These are phyloP conservation scores for Callospermophilus lateralis DNA, from an alignment of 2,113 vertebrate genomes.

Conservation along the genomic window DNA sequence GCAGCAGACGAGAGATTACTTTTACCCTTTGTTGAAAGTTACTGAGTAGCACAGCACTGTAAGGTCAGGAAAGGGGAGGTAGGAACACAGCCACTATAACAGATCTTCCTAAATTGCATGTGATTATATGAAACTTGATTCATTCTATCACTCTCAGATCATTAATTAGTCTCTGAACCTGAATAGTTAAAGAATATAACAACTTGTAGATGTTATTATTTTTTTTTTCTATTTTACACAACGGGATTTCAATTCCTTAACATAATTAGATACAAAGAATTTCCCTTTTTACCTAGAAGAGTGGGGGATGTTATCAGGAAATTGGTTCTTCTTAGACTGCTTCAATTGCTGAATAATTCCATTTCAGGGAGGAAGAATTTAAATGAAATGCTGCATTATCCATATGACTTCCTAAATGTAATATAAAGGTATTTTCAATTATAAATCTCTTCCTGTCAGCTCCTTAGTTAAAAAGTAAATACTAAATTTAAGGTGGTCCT, in stretches of 20 bases:
- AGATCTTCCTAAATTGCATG: constrained; percentile 16
- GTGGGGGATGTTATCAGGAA: constrained; percentile 60
- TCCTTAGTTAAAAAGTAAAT: constrained; percentile 38
- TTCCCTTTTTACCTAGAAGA: constrained; percentile 64
- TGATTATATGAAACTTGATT: constrained; percentile 58
- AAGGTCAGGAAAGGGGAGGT: constrained; percentile 50
- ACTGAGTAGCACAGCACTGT: constrained; percentile 11
- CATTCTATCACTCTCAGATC: constrained; percentile 49
- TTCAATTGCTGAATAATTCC: constrained; percentile 64
- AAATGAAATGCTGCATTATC: constrained; percentile 42
- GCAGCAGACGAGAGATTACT: constrained; percentile 48
- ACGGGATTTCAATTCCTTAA: constrained; percentile 67
- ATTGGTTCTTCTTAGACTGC: constrained; percentile 56
- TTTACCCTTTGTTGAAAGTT: constrained; percentile 67
- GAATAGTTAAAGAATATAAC: constrained; percentile 54
- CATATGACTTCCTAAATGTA: constrained; percentile 28
- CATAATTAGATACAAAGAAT: constrained; percentile 69
- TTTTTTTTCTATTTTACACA: not conserved
- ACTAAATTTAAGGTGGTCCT: constrained; percentile 1
- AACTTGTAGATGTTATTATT: not conserved
- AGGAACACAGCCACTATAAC: constrained; percentile 3
- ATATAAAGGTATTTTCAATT: constrained; percentile 32
- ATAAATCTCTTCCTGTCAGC: constrained; percentile 30
- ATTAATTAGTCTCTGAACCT: constrained; percentile 57
- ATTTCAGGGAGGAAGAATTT: constrained; percentile 48